phyloP scores from a whole-genome alignment of 2,113 vertebrate species.

The Pseudorectes ferrugineus region DNA sequence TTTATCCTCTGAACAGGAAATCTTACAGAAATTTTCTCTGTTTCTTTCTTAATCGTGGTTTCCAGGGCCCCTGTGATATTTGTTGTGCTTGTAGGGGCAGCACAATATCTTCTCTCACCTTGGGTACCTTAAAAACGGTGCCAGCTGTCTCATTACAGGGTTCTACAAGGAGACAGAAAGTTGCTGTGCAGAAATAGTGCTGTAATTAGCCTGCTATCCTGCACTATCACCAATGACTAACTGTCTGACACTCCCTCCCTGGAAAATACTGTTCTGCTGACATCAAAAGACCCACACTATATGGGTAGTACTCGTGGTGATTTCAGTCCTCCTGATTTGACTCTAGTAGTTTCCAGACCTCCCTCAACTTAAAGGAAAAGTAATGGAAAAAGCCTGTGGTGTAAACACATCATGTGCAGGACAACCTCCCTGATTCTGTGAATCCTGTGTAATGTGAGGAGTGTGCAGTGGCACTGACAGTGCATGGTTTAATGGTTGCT shows the following conservation, averaged over 20 bases:
- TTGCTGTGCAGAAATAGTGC: background rate
- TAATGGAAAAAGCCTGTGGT: background rate
- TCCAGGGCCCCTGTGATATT: background rate
- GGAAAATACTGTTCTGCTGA: background rate
- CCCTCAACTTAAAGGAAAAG: background rate
- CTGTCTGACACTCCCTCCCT: background rate
- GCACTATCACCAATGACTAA: conserved; percentile 4
- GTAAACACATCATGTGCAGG: background rate
- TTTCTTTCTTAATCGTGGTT: background rate
- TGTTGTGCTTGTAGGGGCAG: background rate
- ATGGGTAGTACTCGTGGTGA: background rate
- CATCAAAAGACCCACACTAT: background rate
- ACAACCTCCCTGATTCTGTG: background rate
- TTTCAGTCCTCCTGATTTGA: background rate
- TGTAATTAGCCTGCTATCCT: background rate
- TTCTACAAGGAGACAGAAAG: background rate
- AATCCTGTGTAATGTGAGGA: background rate
- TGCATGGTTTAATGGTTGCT: background rate
- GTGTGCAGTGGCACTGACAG: background rate
- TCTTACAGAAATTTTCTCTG: background rate
- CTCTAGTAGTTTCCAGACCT: background rate
- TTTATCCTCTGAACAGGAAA: background rate
- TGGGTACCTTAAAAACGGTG: background rate
- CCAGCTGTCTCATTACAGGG: background rate
- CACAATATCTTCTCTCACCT: background rate